Base-by-base conservation (phyloP, 2,797 vertebrate genomes). In the Eidolon dupreanum region DNA sequence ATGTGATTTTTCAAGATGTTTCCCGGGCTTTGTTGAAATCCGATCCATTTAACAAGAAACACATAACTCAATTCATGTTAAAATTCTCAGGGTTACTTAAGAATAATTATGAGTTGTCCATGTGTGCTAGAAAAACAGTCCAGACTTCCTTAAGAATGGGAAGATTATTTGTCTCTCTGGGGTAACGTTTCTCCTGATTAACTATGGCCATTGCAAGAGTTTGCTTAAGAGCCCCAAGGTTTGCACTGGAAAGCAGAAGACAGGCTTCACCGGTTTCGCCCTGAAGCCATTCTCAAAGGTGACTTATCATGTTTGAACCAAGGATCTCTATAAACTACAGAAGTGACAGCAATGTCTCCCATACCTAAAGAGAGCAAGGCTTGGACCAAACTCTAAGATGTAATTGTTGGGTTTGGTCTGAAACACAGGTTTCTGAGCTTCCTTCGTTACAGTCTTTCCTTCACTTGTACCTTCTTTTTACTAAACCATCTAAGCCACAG, bases 1-100 rank as follows among this genome's bases (percentile, higher is more conserved):
- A 98, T 98, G 98, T 98, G 98, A 98, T 98, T 99, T 98, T 99
- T 98, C 98, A 99, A 99, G 98, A 99, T 98, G 98, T 99, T 99
- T 99, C 98, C 98, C 97, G 98, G 98, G 97, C 98, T 98, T 98
- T 98, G 98, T 98, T 98, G 98, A 99, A 98, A 99, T 98, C 92
- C 98, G 98, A 99, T 98, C 98, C 98, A 97, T 98, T 98, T 99
- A 98, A 98, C 98, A 90, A 99, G 98, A 98, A 99, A 98, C 98
- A 98, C 98, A 99, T 98, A 99, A 98, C 98, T 98, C 98, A 98
- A 98, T 98, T 99, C 98, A 99, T 98, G 98, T 98, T 98, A 98
- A 98, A 98, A 96, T 98, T 98, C 98, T 98, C 97, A 97, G 97
- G 97, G 98, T 98, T 98, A 98, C 98, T 98, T 98, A 98, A 98